phyloP scores from a whole-genome alignment of 2,888 invertebrate species.

The Blastobasis lacticolella region DNA sequence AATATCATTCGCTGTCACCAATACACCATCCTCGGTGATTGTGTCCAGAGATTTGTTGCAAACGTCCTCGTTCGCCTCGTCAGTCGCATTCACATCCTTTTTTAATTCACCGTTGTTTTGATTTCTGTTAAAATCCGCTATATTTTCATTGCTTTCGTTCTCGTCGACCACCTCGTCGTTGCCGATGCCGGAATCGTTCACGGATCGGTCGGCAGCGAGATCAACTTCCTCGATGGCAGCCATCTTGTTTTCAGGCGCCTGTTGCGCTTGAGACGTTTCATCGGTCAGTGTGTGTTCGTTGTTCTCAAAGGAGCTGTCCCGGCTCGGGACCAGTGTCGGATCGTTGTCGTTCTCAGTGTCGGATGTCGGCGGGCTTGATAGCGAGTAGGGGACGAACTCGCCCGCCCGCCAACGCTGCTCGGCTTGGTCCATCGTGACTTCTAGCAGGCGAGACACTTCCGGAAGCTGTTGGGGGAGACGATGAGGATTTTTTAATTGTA shows the following conservation, averaged over 20 bases:
- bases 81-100: background rate
- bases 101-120: slow-evolving; percentile 2
- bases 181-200: slow-evolving; percentile 24
- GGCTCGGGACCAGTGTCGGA: slow-evolving; percentile 39
- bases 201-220: slow-evolving; percentile 7
- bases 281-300: slow-evolving; percentile 58
- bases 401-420: slow-evolving; percentile 48
- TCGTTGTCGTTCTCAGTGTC: slow-evolving; percentile 40
- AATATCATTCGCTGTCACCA: slow-evolving; percentile 6
- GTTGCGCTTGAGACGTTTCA: slow-evolving; percentile 14
- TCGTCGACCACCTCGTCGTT: slow-evolving; percentile 16
- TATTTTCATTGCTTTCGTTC: slow-evolving; percentile 3
- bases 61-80: slow-evolving; percentile 6
- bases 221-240: slow-evolving; percentile 7
- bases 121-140: background rate
- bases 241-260: slow-evolving; percentile 10
- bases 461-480: slow-evolving; percentile 36
- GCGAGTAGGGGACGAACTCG: slow-evolving; percentile 28
- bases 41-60: slow-evolving; percentile 1
- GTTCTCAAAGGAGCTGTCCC: slow-evolving; percentile 42
- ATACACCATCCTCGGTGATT: slow-evolving; percentile 8
- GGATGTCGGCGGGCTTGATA: slow-evolving; percentile 27
- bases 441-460: slow-evolving; percentile 54
- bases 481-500: no score
- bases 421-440: slow-evolving; percentile 50